Evolutionary conservation across 2,888 invertebrate genomes (phyloP), one percentile per base, ranked within the genome.

Genomic region (Ceramica pisi): DNA sequence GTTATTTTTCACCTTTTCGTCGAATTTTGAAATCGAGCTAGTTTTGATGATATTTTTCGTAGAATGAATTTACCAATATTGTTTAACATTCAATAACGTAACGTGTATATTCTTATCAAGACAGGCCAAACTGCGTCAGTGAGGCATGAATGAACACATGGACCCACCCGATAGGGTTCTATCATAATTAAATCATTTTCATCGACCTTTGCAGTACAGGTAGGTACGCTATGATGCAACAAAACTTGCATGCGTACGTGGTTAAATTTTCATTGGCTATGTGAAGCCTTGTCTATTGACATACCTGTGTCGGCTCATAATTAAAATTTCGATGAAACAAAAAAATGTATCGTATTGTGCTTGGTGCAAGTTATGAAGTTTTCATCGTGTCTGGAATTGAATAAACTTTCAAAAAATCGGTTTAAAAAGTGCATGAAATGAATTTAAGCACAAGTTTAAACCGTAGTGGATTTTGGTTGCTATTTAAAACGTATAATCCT

Each of bases 141-240:
- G 26, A 16, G 1, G n/a, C n/a, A 5, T 72, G 19, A 79, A 48
- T 51, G n/a, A 41, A 62, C 23, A n/a, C 21, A n/a, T 51, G 14
- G 14, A 35, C 31, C 21, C n/a, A 12, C 1, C 2, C 10, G 38
- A 46, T 57, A 60, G 9, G 12, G 26, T 19, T 35, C 3, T 21
- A 21, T 10, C 21, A 19, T 53, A 75, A 80, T 80, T 74, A 21
- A 74, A 59, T 72, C 50, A 56, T 50, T 80, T 53, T 1, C 12
- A n/a, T 41, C 19, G 6, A 16, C 26, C 16, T 16, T 21, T 7
- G 21, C 9, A 23, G 21, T 19, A 14, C 12, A 41, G 14, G 14
- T 16, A 41, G 12, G 3, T 5, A 4, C 6, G 16, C 10, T 5
- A 4, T 6, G 16, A 16, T 56, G 61, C 56, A 61, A n/a, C 23